Evolutionary conservation across 2,888 invertebrate species (phyloP).

Genomic region (Halocaridina rubra): DNA sequence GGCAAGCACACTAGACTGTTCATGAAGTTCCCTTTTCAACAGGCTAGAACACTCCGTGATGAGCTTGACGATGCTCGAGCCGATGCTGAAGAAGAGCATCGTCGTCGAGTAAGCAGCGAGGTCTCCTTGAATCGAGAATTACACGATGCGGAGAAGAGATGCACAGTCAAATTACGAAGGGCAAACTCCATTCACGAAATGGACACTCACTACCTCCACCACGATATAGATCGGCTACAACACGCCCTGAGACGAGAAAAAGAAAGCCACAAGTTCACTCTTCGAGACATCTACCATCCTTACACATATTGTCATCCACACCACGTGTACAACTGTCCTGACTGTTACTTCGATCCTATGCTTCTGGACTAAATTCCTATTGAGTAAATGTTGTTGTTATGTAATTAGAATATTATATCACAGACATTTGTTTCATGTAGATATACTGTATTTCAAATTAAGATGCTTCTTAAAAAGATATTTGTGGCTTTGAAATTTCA

Average conservation of each 20-base stretch:
- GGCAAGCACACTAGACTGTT: too few species aligned
- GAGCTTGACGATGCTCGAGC: slow-evolving; percentile 26
- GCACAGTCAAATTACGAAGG: slow-evolving; percentile 17
- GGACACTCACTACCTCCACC: slow-evolving; percentile 30
- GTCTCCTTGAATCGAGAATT: slow-evolving; percentile 28
- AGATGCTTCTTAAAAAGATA: background rate
- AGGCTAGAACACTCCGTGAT: slow-evolving; percentile 19
- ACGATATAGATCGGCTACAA: slow-evolving; percentile 35
- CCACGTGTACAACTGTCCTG: slow-evolving; percentile 27
- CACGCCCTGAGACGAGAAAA: slow-evolving; percentile 37
- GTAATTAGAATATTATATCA: background rate
- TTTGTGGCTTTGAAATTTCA: background rate
- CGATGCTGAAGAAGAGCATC: slow-evolving; percentile 41
- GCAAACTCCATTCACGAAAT: slow-evolving; percentile 48
- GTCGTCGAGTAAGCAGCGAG: slow-evolving; percentile 31
- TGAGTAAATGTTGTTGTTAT: background rate
- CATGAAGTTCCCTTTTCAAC: background rate
- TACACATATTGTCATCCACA: slow-evolving; percentile 14
- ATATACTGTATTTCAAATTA: too few species aligned
- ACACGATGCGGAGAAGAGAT: slow-evolving; percentile 17
- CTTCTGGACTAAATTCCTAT: slow-evolving; percentile 19
- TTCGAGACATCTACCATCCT: background rate
- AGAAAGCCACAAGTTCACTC: background rate
- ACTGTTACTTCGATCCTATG: slow-evolving; percentile 38
- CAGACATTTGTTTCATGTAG: too few species aligned